These are phyloP conservation scores for Drosophila tanythrix DNA, from an alignment of 2,888 invertebrate genomes.

Conservation along the genomic window DNA sequence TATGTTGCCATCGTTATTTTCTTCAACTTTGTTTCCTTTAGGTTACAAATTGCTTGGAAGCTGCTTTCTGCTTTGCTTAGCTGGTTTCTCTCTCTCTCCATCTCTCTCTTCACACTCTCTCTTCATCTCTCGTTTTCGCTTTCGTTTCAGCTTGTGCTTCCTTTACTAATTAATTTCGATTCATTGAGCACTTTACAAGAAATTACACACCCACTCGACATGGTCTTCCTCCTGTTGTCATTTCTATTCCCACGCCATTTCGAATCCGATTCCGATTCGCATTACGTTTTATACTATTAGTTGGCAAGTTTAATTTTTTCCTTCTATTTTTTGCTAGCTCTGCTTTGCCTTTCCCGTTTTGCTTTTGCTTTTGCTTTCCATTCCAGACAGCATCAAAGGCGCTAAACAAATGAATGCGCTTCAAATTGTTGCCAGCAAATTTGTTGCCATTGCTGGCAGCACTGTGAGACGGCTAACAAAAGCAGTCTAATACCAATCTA, in stretches of 20 bases:
- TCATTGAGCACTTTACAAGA: slow-evolving; percentile 80
- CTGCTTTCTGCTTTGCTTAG: slow-evolving; percentile 48
- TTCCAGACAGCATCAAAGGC: slow-evolving; percentile 59
- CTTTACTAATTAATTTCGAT: slow-evolving; percentile 81
- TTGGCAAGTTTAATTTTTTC: slow-evolving; percentile 38
- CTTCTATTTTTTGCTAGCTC: slow-evolving; percentile 11
- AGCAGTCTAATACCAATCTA: slow-evolving; percentile 22
- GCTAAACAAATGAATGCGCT: slow-evolving; percentile 65
- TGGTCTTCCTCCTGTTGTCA: slow-evolving; percentile 10
- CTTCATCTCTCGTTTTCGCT: slow-evolving; percentile 23
- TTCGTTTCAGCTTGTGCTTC: slow-evolving; percentile 58
- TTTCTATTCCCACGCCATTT: slow-evolving; percentile 34
- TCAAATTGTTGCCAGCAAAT: slow-evolving; percentile 76
- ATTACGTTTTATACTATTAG: slow-evolving; percentile 61
- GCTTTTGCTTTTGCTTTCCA: slow-evolving; percentile 30
- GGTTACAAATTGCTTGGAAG: slow-evolving; percentile 73
- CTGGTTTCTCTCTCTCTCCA: slow-evolving; percentile 34
- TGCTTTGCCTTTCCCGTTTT: slow-evolving; percentile 14
- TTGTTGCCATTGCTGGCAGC: slow-evolving; percentile 64
- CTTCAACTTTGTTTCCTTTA: slow-evolving; percentile 70
- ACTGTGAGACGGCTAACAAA: slow-evolving; percentile 44
- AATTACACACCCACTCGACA: slow-evolving; percentile 72
- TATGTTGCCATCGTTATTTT: slow-evolving; percentile 62
- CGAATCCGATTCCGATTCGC: slow-evolving; percentile 35
- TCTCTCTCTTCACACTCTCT: slow-evolving; percentile 11